Conservation (phyloP, 2,113 vertebrate genomes). For the Amphiprion ocellaris region DNA sequence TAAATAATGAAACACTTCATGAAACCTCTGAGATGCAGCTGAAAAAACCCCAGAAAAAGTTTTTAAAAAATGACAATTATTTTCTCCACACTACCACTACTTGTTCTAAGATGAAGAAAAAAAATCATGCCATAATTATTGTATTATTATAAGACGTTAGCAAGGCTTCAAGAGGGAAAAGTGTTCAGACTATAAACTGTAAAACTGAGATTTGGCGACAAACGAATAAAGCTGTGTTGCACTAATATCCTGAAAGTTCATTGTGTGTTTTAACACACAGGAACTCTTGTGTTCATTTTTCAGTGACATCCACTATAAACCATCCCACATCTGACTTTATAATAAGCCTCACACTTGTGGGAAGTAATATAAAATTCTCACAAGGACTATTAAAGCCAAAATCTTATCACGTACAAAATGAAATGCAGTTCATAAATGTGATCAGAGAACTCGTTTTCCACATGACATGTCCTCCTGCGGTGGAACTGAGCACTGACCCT, state of each 20-base stretch:
- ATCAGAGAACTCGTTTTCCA: slow-evolving; percentile 43
- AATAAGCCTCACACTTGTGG: slow-evolving; percentile 29
- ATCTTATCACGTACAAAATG: slow-evolving; percentile 34
- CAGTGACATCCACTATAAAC: background rate
- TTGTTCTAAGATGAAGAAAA: too few species aligned
- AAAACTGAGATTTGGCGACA: too few species aligned
- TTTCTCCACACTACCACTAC: too few species aligned
- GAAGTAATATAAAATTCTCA: slow-evolving; percentile 43
- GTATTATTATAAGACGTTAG: too few species aligned
- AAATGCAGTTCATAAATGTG: slow-evolving; percentile 36
- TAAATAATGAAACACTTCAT: too few species aligned
- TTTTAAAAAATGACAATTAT: too few species aligned
- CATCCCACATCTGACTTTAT: slow-evolving; percentile 24
- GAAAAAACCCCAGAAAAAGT: too few species aligned
- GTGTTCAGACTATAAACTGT: too few species aligned
- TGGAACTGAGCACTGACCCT: slow-evolving; percentile 27
- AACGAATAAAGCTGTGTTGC: too few species aligned
- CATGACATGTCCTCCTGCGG: slow-evolving; percentile 20
- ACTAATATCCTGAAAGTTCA: background rate
- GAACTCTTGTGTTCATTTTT: background rate
- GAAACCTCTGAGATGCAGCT: too few species aligned
- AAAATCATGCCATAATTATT: too few species aligned
- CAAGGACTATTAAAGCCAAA: slow-evolving; percentile 22
- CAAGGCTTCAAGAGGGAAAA: too few species aligned
- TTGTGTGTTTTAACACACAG: slow-evolving; percentile 3